Conservation (phyloP, 2,888 invertebrate species). For the Tillus elongatus region DNA sequence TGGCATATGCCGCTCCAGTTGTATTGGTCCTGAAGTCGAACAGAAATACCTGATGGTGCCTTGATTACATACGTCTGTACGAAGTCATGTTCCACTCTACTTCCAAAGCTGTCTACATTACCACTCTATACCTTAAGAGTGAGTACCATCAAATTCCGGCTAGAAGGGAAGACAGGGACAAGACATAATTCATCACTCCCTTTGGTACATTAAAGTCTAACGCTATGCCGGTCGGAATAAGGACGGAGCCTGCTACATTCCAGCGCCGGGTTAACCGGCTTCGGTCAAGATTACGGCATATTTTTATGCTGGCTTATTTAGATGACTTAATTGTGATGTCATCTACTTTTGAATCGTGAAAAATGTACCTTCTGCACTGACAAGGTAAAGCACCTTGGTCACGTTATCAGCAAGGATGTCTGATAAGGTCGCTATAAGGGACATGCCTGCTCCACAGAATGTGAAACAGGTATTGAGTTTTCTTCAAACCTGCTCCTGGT, state of each 20-base stretch:
- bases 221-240: slow-evolving; percentile 16
- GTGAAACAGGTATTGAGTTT: slow-evolving; percentile 21
- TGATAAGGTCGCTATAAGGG: slow-evolving; percentile 20
- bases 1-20: too few species aligned
- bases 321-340: slow-evolving; percentile 17
- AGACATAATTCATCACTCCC: slow-evolving; percentile 18
- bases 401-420: slow-evolving; percentile 18
- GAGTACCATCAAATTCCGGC: too few species aligned
- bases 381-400: too few species aligned
- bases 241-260: slow-evolving; percentile 15
- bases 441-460: slow-evolving; percentile 15
- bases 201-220: slow-evolving; percentile 17
- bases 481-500: too few species aligned
- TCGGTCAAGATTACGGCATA: slow-evolving; percentile 9
- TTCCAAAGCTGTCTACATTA: too few species aligned
- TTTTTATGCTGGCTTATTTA: too few species aligned
- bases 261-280: slow-evolving; percentile 16
- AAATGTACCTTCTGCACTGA: too few species aligned
- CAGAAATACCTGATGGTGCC: too few species aligned
- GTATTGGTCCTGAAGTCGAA: slow-evolving; percentile 13
- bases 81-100: too few species aligned
- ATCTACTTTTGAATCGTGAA: slow-evolving; percentile 14
- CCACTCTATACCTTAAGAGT: too few species aligned
- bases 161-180: slow-evolving; percentile 33
- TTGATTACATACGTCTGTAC: too few species aligned